Evolutionary conservation across 2,888 invertebrate species (phyloP), one percentile per base, ranked within the genome.

Genomic region (Chymomyza amoena): DNA sequence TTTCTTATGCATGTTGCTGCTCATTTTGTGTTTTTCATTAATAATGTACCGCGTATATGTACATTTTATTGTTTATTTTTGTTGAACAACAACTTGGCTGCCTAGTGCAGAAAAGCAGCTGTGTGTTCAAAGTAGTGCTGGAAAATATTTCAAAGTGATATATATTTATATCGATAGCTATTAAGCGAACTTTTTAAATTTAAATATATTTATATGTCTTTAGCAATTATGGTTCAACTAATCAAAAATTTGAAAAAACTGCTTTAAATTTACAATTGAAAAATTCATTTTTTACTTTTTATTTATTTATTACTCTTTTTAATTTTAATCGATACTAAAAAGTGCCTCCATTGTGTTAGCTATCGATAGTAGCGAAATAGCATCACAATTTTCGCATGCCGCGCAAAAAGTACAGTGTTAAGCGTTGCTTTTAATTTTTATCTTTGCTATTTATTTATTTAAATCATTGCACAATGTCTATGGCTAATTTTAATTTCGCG

Each of bases 401-500:
- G 39, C 39, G 39, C 39, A 13, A 54, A 54, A 54, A 54, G 52
- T 54, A 54, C 52, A 54, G 52, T 54, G 52, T 16, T 45, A 45
- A 45, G 39, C 39, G 39, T 45, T 13, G 13, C 10, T 13, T 45
- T 10, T 45, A 10, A 45, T 45, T 45, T 45, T 45, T 45, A 13
- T 45, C 10, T 9, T 32, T 45, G 39, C 13, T 45, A 45, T 45
- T 45, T 45, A 45, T 45, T 45, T 45, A 45, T 45, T 13, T 13
- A 45, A 45, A 13, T 13, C 13, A 13, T 45, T 45, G 13, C 39
- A 68, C 15, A 4, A 65, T 73, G 75, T 50, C 78, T 25, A 79
- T 80, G 69, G 60, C 76, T 4, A 77, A 20, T 54, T 90, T 90
- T 54, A 89, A 76, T 73, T 90, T 90, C 45, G 73, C 72, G 4